Percentiles rank a stretch among this genome's conserved stretches.
Conservation (phyloP, 1,140 invertebrate species). For the Dendroctonus valens region DNA sequence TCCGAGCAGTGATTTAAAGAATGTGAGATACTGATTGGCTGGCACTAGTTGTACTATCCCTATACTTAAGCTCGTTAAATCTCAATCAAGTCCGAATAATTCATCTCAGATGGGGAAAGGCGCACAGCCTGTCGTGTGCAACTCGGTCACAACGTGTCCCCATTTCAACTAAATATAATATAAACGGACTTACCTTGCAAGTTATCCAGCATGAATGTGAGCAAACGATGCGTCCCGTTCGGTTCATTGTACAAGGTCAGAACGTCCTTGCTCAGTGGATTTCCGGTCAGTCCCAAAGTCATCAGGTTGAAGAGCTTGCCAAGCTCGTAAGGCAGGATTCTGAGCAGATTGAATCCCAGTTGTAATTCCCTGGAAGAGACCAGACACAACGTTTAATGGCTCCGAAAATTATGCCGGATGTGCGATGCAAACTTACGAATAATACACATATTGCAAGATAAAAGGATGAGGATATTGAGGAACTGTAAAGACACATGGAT, state of each 20-base stretch:
- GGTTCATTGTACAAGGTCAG: slow-evolving; percentile 87
- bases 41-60: background rate
- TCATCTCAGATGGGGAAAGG: background rate
- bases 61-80: background rate
- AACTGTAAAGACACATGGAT: too few relatives aligned
- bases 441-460: too few relatives aligned
- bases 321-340: slow-evolving; percentile 92
- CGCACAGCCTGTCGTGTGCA: background rate
- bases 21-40: background rate
- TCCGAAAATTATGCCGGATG: too few relatives aligned
- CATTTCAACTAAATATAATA: background rate
- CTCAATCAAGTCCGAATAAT: background rate
- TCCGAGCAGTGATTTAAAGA: background rate
- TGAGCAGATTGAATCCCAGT: slow-evolving; percentile 90
- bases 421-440: too few relatives aligned
- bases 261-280: slow-evolving; percentile 92
- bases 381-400: too few relatives aligned
- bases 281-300: slow-evolving; percentile 85
- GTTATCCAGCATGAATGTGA: slow-evolving; percentile 92
- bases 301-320: slow-evolving; percentile 97
- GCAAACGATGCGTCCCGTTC: slow-evolving; percentile 90
- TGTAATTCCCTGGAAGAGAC: slow-evolving; percentile 79
- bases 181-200: slow-evolving; percentile 73
- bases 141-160: background rate
- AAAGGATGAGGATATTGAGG: too few relatives aligned